Base-by-base conservation (phyloP, 2,888 invertebrate genomes). In the Teleiodes luculella region DNA sequence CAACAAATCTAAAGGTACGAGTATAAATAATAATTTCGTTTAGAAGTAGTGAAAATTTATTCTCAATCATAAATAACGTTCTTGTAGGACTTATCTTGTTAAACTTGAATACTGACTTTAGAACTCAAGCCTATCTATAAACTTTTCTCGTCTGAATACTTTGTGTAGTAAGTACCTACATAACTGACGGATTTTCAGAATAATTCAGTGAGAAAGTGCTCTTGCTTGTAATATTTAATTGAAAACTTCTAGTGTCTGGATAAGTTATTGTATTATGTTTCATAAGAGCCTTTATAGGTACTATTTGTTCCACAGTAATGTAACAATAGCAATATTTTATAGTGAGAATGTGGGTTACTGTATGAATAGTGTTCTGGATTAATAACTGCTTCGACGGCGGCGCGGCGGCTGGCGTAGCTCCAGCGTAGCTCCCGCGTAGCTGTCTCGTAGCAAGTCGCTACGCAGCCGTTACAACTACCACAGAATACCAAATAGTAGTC, bases 371-470 rank as follows among this genome's bases (percentile, higher is more conserved):
- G 16, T 14, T 16, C 31, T 46, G 37, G 37, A 49, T 49, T 49
- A 49, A 49, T 49, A 49, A 49, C 49, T 37, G 49, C n/a, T 57
- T 53, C 52, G 51, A 39, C 47, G 24, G 24, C 24, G 24, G 24
- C 24, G 24, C 13, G 14, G 36, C 36, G 36, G 36, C 14, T 2
- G 13, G 36, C n/a, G 35, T n/a, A 35, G 35, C 35, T 64, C 77
- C 80, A 80, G 80, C 79, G 68, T 64, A 58, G 67, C 65, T 80
- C 80, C 78, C 77, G 68, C 66, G 65, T 59, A 56, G 61, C 61
- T 62, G 58, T 65, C 60, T 67, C 67, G 67, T 63, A 67, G 70
- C 72, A 72, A 72, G 69, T 70, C 70, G 49, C 37, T 49, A 49
- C 39, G 43, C n/a, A 43, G 28, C 52, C 33, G 52, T 52, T 43